Base-by-base conservation (phyloP, 2,888 invertebrate genomes). In the Baccha elongata region DNA sequence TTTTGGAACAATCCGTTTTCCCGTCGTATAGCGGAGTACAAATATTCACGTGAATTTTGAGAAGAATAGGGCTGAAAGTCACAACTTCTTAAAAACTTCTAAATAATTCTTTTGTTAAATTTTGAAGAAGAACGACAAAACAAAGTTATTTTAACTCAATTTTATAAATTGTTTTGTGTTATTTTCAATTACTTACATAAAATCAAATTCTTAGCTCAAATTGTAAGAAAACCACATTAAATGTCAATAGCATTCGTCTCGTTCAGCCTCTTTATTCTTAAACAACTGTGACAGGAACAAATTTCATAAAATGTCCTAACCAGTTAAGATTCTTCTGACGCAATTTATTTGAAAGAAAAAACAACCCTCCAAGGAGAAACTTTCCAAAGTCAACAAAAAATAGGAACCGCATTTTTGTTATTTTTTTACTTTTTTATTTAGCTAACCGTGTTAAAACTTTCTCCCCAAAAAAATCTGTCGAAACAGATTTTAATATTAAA, bases 401-500 rank as follows among this genome's bases (percentile, higher is more conserved):
- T 11, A n/a, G n/a, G n/a, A n/a, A 58, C 58, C 58, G 58, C 58
- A 58, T 35, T 29, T 50, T 7, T 32, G 32, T 52, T 17, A 17
- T 53, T 3, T 10, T 29, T 5, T 50, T 50, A 29, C 13, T 29
- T 53, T 35, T 53, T 29, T 35, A 55, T 58, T 58, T 58, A 26
- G 26, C 26, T 58, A 58, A 58, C 40, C 58, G 58, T 58, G 40
- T 58, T 58, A 40, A 58, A 58, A 58, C 13, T 58, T 58, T 58
- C 21, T 5, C 21, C 26, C 23, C 40, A 37, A 55, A 71, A 23
- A 58, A 71, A 71, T 40, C 60, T 72, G 72, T 64, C 62, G 72
- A 64, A 72, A 72, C 72, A 72, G 52, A 62, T 72, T 72, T 62
- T 62, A 62, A 62, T 72, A 62, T 44, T 62, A 44, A 50, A 50